Evolutionary conservation across 2,113 vertebrate species (phyloP), one percentile per base, ranked within the genome.

Genomic region (Chionomys nivalis): DNA sequence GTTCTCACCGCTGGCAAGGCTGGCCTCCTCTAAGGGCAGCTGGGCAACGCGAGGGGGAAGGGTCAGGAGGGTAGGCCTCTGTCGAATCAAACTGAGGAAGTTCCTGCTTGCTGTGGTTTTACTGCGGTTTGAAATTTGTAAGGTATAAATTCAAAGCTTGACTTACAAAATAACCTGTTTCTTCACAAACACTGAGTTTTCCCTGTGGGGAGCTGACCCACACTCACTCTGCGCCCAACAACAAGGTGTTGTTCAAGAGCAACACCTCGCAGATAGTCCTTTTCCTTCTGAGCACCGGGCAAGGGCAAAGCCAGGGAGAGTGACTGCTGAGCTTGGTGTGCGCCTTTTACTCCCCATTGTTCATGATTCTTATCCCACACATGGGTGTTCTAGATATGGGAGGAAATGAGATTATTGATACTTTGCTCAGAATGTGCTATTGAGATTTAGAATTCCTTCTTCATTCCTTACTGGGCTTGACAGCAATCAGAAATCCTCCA

Each of bases 181-280:
- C 58, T 28, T 82, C 36, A 24, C 12, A 26, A 14, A 82, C 3
- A 6, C 36, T 61, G 19, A 58, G 70, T 39, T 8, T 39, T 72
- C 7, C 19, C 36, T 39, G 3, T 44, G 10, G 3, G 55, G 26
- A 28, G 12, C 79, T 0, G 23, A 16, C 2, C 55, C 39, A 7
- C 7, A 33, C 4, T 85, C 58, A 42, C 24, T 44, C 24, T 28
- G n/a, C 14, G 17, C 58, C 19, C 13, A 17, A 19, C 1, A 36
- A 47, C 47, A 47, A 52, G 52, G 52, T 14, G 52, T 52, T 52
- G 17, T 66, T 19, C 61, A 11, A 21, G 26, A 63, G 81, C n/a
- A 65, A 10, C 24, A 44, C 58, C n/a, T 19, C 19, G 1, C 2
- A 39, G n/a, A 52, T 0, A 19, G 55, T 65, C 24, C 0, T 42